Base-by-base conservation (phyloP, 2,888 invertebrate species). In the Cryptocephalus primarius region DNA sequence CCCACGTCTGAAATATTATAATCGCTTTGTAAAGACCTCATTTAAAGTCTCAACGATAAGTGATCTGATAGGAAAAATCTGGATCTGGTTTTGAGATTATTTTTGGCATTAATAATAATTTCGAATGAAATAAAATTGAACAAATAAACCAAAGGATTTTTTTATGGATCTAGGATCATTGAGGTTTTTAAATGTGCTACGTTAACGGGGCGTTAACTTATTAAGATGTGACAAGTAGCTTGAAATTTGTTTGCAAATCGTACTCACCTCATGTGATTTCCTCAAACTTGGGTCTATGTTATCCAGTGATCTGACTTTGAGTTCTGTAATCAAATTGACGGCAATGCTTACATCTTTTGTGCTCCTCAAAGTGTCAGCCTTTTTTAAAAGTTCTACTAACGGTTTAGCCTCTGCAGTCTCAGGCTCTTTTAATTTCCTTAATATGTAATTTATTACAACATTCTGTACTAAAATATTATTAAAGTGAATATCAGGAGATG, bases 1-100 rank as follows among this genome's bases (percentile, higher is more conserved):
- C 70, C 82, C 83, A 83, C 39, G 83, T 74, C 82, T 83, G 56
- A 53, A 48, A 54, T 53, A 52, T 41, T 44, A 45, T 13, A 34
- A 47, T 44, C 38, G 8, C 3, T 10, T 40, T 11, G 2, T 4
- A 13, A 13, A 40, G 3, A 10, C 8, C 9, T 39, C 11, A 11
- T n/a, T n/a, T n/a, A n/a, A n/a, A n/a, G n/a, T n/a, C n/a, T n/a
- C n/a, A n/a, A n/a, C n/a, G n/a, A n/a, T n/a, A n/a, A n/a, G n/a
- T n/a, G n/a, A n/a, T n/a, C n/a, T n/a, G n/a, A n/a, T n/a, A n/a
- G n/a, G n/a, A n/a, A n/a, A n/a, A n/a, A n/a, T n/a, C n/a, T n/a
- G n/a, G n/a, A n/a, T n/a, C n/a, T n/a, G n/a, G n/a, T n/a, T n/a
- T n/a, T n/a, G n/a, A n/a, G n/a, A n/a, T n/a, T n/a, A n/a, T n/a